Conservation (phyloP, 2,888 invertebrate species). For the Acronicta alni region DNA sequence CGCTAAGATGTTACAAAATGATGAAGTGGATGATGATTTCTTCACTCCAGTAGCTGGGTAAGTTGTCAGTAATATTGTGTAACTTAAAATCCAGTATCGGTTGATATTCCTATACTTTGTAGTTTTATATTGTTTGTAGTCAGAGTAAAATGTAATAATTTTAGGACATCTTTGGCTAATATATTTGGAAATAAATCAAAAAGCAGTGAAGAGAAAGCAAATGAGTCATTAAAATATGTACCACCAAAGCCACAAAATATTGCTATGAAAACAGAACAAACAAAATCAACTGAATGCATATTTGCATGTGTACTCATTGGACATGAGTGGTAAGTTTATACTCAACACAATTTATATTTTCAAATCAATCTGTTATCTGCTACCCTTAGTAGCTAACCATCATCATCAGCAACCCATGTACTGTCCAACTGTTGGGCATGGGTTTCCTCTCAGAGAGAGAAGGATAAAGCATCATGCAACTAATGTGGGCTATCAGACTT, state of each 20-base stretch:
- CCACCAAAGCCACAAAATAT: constrained; percentile 70
- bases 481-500: too few species aligned
- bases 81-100: too few species aligned
- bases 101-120: too few species aligned
- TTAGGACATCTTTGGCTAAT: constrained; percentile 79
- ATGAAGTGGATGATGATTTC: constrained; percentile 83
- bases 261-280: constrained; percentile 61
- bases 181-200: constrained; percentile 71
- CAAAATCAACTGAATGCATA: constrained; percentile 71
- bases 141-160: constrained; percentile 49
- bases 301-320: constrained; percentile 77
- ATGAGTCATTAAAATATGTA: constrained; percentile 77
- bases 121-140: too few species aligned
- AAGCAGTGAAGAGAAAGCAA: constrained; percentile 61
- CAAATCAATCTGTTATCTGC: too few species aligned
- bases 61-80: constrained; percentile 17
- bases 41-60: constrained; percentile 83
- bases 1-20: constrained; percentile 71
- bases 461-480: too few species aligned
- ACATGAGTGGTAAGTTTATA: constrained; percentile 77
- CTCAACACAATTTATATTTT: too few species aligned
- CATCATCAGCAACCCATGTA: too few species aligned
- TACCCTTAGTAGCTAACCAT: too few species aligned
- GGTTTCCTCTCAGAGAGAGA: too few species aligned
- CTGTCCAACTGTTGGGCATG: too few species aligned